phyloP scores from a whole-genome alignment of 2,113 vertebrate genomes.

The Percina caprodes region DNA sequence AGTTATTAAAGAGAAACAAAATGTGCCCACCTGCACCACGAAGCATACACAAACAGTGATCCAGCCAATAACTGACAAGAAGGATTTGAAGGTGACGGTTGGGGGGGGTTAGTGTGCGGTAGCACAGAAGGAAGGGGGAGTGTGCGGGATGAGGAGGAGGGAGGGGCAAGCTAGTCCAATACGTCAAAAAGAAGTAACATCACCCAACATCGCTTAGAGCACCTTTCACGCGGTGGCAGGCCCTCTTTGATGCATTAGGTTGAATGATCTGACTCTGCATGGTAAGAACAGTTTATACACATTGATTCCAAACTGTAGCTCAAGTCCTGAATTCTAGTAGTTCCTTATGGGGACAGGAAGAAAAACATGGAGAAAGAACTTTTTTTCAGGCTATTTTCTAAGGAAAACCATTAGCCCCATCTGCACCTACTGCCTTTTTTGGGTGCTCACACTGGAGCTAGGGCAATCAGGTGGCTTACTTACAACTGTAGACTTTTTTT shows the following conservation, averaged over 20 bases:
- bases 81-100: too few species aligned
- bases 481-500: slow-evolving; percentile 2
- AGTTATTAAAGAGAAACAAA: background rate
- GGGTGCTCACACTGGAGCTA: background rate
- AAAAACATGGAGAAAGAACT: background rate
- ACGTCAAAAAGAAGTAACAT: too few species aligned
- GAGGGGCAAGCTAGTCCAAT: too few species aligned
- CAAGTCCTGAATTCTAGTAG: background rate
- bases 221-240: background rate
- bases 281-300: background rate
- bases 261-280: background rate
- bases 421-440: slow-evolving; percentile 7
- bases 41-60: too few species aligned
- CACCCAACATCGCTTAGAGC: too few species aligned
- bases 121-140: too few species aligned
- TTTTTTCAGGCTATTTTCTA: background rate
- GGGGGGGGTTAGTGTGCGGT: too few species aligned
- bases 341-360: background rate
- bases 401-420: slow-evolving; percentile 1
- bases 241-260: slow-evolving; percentile 3
- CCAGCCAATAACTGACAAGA: too few species aligned
- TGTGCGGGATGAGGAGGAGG: too few species aligned
- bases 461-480: slow-evolving; percentile 10
- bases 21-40: too few species aligned
- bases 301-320: background rate